Evolutionary conservation across 2,888 invertebrate genomes (phyloP), one percentile per base, ranked within the genome.

Genomic region (Dioctria rufipes): DNA sequence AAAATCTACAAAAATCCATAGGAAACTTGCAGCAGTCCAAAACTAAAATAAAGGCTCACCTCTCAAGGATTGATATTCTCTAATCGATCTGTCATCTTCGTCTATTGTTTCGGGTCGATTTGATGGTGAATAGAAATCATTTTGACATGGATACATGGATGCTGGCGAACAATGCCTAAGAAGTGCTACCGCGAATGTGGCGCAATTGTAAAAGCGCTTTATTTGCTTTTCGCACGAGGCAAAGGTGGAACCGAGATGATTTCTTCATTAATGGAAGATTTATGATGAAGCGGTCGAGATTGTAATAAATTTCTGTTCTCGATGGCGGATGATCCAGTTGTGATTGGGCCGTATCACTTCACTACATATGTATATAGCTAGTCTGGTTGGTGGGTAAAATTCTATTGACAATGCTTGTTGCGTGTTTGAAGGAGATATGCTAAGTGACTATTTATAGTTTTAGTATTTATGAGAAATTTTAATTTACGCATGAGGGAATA

Each of bases 251-350:
- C 37, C 69, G 39, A 39, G 51, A 37, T 69, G 69, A 69, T 69
- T 51, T 69, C 69, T 69, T 69, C 51, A 69, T 69, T 69, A 69
- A 69, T 69, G 49, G 69, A 51, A 49, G 13, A 69, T 69, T 69
- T 69, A 51, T 69, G 69, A 69, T 25, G 25, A 25, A 25, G 25
- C 25, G 25, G 25, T 25, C 49, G 49, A 37, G 51, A 37, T 51
- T 69, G 49, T 49, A 69, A 69, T 69, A 69, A 49, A 69, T 69
- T 69, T 69, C 39, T 69, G 69, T 49, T 39, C 51, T 39, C 37
- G 51, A 37, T 65, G 65, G 61, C 58, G 58, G 40, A 42, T 69
- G 69, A 69, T 69, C 69, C 69, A 69, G 69, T 69, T 69, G 49
- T 69, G 69, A 69, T 69, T 46, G 67, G 5, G 65, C 65, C 40